These are phyloP conservation scores for Pachyramphus minor DNA, from an alignment of 2,113 vertebrate genomes.

Conservation along the genomic window DNA sequence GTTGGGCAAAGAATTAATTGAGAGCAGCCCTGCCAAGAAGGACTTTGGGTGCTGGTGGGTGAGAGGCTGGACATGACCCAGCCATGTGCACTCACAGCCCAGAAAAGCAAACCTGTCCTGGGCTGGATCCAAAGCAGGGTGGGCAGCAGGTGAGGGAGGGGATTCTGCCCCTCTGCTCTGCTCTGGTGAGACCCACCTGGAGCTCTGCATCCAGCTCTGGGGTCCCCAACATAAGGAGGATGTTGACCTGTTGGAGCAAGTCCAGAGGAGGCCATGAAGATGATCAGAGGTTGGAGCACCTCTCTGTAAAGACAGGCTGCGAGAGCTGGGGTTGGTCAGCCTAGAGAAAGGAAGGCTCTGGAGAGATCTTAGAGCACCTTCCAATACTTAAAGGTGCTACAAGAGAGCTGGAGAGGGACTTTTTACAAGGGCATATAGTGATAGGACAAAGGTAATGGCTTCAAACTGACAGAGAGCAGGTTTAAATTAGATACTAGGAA, in stretches of 20 bases:
- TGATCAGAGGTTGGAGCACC: neutral
- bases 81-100: neutral
- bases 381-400: neutral
- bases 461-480: neutral
- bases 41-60: neutral
- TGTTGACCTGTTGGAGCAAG: neutral
- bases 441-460: neutral
- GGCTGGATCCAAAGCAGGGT: neutral
- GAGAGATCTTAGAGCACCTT: neutral
- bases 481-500: neutral
- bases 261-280: neutral
- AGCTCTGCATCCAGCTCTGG: neutral
- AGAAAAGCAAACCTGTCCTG: neutral
- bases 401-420: neutral
- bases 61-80: neutral
- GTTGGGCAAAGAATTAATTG: neutral
- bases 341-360: neutral
- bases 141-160: neutral
- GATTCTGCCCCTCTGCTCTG: neutral
- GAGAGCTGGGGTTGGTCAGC: neutral
- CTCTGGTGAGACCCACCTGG: neutral
- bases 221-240: neutral
- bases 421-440: neutral
- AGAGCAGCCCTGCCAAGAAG: neutral
- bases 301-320: neutral